Evolutionary conservation across 2,888 invertebrate species (phyloP).

Genomic region (Harpagoxenus sublaevis): DNA sequence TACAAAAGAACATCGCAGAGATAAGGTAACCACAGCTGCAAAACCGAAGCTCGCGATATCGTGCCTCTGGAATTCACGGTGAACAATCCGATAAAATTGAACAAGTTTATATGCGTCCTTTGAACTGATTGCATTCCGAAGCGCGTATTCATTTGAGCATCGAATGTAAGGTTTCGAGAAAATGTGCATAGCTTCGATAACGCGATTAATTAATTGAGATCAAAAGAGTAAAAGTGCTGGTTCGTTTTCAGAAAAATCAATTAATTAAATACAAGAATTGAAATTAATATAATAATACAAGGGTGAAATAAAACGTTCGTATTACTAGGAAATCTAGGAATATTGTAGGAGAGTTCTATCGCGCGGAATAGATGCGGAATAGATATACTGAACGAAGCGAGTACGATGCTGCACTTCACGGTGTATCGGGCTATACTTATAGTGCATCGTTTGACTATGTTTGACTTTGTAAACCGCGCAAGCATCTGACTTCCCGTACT

Average conservation of each 20-base stretch:
- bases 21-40: constrained; percentile 21
- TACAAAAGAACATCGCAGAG: neutral
- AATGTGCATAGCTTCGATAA: neutral
- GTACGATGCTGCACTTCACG: neutral
- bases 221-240: neutral
- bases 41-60: constrained; percentile 31
- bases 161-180: neutral
- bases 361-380: neutral
- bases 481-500: constrained; percentile 27
- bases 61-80: constrained; percentile 37
- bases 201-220: neutral
- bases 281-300: neutral
- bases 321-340: too few species aligned
- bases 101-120: constrained; percentile 32
- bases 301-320: neutral
- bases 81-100: constrained; percentile 27
- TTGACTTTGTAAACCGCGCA: constrained; percentile 31
- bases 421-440: neutral
- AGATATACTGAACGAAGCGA: neutral
- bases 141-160: neutral
- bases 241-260: neutral
- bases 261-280: neutral
- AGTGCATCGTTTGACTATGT: neutral
- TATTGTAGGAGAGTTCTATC: neutral
- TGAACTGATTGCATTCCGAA: constrained; percentile 33